Percentiles rank a stretch among this genome's conserved stretches.
Evolutionary conservation across 2,797 vertebrate genomes (phyloP).

Genomic region (Neopelma chrysocephalum): DNA sequence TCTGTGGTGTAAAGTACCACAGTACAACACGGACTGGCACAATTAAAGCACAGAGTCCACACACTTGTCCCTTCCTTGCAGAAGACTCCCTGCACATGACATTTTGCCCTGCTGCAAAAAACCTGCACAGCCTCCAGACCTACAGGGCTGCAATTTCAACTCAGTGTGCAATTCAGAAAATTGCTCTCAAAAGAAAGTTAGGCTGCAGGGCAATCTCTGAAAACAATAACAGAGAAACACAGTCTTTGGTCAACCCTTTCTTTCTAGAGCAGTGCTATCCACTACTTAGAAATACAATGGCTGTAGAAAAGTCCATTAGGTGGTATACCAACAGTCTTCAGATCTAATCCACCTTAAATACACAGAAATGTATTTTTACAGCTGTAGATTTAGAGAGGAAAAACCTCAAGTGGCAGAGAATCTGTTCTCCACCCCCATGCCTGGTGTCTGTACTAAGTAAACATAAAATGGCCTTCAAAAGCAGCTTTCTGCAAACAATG

Average conservation of each 20-base stretch:
- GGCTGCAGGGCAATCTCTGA: background rate
- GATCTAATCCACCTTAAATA: background rate
- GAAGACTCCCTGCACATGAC: background rate
- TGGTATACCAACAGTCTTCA: background rate
- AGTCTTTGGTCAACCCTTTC: background rate
- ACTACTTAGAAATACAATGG: background rate
- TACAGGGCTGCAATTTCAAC: background rate
- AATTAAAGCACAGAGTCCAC: background rate
- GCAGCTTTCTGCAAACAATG: slow-evolving; percentile 67
- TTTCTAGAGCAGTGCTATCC: background rate
- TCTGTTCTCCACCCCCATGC: slow-evolving; percentile 21
- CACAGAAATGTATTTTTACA: slow-evolving; percentile 23
- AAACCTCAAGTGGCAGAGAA: slow-evolving; percentile 23
- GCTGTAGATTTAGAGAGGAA: background rate
- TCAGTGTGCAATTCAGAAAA: background rate
- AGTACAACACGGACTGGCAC: background rate
- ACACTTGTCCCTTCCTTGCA: background rate
- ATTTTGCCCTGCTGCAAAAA: background rate
- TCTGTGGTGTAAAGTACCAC: background rate
- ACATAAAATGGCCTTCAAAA: slow-evolving; percentile 65
- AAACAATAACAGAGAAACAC: background rate
- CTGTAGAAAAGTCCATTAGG: background rate
- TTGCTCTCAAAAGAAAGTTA: background rate
- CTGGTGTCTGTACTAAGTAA: slow-evolving; percentile 50
- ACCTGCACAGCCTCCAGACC: background rate